Evolutionary conservation across 2,797 vertebrate genomes (phyloP).

Genomic region (Neomorphus geoffroyi): DNA sequence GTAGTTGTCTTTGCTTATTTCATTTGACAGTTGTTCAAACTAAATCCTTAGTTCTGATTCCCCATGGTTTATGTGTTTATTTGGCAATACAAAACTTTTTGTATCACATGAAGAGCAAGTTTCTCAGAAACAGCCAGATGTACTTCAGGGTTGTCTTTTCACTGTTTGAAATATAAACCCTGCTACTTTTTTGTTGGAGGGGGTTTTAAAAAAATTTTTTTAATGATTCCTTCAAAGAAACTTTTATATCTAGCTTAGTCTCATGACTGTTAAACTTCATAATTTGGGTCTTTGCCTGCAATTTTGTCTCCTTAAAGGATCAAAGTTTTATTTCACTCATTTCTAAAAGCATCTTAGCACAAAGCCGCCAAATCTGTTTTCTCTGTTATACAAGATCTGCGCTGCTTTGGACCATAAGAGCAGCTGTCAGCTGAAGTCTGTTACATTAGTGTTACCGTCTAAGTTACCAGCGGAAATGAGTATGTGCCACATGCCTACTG

Average conservation of each 20-base stretch:
- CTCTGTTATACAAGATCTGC: background rate
- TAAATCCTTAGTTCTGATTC: background rate
- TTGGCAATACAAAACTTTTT: too few relatives aligned
- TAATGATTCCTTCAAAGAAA: background rate
- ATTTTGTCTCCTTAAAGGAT: background rate
- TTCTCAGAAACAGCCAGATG: too few relatives aligned
- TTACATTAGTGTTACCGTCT: background rate
- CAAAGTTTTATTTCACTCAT: background rate
- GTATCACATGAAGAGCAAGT: too few relatives aligned
- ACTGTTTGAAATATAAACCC: too few relatives aligned
- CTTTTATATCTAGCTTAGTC: background rate
- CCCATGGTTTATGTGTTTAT: background rate
- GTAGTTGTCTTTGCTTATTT: background rate
- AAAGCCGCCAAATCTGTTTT: background rate
- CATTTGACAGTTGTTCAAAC: background rate
- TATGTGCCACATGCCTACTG: background rate
- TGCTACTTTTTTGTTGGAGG: background rate
- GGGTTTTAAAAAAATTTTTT: background rate
- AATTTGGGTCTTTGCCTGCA: background rate
- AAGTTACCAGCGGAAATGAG: background rate
- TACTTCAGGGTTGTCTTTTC: too few relatives aligned
- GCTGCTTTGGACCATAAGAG: background rate
- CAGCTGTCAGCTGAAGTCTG: background rate
- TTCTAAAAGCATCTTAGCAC: background rate
- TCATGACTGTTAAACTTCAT: background rate